These are phyloP conservation scores for Mustelus asterias DNA, from an alignment of 2,113 vertebrate genomes.

Conservation along the genomic window DNA sequence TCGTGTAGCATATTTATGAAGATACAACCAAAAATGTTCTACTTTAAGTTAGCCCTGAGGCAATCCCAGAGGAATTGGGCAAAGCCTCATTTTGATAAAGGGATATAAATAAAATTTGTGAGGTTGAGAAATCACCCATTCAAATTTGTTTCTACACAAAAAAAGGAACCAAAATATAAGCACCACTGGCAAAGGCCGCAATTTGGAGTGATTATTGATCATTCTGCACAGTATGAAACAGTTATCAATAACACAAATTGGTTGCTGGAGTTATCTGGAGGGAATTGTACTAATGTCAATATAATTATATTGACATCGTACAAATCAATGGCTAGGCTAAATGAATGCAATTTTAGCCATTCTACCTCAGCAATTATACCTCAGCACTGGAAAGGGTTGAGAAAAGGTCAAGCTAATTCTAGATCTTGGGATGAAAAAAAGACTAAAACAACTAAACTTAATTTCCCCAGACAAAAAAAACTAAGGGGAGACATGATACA, in stretches of 20 bases:
- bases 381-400: neutral
- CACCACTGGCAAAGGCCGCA: neutral
- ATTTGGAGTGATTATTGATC: neutral
- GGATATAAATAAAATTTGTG: neutral
- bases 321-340: neutral
- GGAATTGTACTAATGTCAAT: neutral
- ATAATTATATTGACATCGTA: neutral
- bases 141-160: neutral
- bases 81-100: neutral
- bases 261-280: too few species aligned
- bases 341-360: neutral
- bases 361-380: neutral
- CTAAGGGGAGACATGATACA: neutral
- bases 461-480: neutral
- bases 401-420: neutral
- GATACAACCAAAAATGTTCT: neutral
- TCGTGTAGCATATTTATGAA: neutral
- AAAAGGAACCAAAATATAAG: neutral
- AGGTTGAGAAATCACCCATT: neutral
- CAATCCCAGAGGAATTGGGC: neutral
- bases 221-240: neutral
- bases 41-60: neutral
- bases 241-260: neutral
- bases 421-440: neutral
- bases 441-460: neutral